phyloP scores from a whole-genome alignment of 2,797 vertebrate genomes.

The Sebastes flavidus region DNA sequence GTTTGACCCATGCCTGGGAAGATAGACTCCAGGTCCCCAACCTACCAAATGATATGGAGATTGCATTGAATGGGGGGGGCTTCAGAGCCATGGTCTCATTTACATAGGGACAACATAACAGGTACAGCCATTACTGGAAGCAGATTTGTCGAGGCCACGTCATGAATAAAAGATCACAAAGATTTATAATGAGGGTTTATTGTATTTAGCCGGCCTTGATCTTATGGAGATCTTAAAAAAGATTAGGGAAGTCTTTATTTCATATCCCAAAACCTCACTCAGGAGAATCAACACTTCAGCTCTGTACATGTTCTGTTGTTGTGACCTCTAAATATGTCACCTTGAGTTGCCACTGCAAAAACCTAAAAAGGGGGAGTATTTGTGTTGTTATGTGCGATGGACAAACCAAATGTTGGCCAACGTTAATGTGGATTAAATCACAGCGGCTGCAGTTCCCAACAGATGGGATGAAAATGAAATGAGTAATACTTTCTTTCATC shows the following conservation, averaged over 20 bases:
- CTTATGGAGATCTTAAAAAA: slow-evolving; percentile 41
- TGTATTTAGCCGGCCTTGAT: slow-evolving; percentile 67
- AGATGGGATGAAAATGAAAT: slow-evolving; percentile 8
- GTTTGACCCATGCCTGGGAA: slow-evolving; percentile 27
- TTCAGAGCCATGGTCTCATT: slow-evolving; percentile 67
- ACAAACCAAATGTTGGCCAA: background rate
- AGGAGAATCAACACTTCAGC: background rate
- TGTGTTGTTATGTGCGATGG: background rate
- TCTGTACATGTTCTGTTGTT: background rate
- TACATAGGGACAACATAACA: slow-evolving; percentile 72
- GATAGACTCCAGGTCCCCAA: slow-evolving; percentile 31
- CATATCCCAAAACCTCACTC: slow-evolving; percentile 4
- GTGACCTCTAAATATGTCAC: background rate
- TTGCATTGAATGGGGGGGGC: slow-evolving; percentile 58
- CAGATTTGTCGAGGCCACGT: slow-evolving; percentile 69
- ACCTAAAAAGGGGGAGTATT: background rate
- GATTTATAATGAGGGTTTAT: slow-evolving; percentile 63
- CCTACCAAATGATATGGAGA: slow-evolving; percentile 74
- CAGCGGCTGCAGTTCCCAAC: background rate
- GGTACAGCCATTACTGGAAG: slow-evolving; percentile 66
- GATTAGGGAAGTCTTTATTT: background rate
- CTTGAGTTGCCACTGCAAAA: background rate
- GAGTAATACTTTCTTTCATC: slow-evolving; percentile 23
- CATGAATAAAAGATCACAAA: slow-evolving; percentile 78
- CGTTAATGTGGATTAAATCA: background rate